Conservation (phyloP, 2,113 vertebrate species). For the Mellivora capensis region DNA sequence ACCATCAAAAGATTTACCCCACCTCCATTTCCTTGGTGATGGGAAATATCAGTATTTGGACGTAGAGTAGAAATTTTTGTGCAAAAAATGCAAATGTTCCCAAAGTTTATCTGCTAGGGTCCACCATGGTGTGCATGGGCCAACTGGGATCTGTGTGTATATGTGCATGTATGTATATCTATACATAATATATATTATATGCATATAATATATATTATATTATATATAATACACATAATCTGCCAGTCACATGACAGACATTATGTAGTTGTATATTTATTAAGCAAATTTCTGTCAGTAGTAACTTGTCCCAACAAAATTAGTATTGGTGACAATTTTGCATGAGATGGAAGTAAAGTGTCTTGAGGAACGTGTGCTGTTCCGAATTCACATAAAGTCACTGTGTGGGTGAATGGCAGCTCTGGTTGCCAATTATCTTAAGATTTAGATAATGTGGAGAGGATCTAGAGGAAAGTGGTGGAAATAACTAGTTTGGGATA, state of each 20-base stretch:
- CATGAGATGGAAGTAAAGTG: neutral
- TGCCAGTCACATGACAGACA: neutral
- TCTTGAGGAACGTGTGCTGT: neutral
- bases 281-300: neutral
- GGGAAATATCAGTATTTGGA: neutral
- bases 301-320: neutral
- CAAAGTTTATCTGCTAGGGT: neutral
- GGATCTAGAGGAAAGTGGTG: neutral
- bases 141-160: neutral
- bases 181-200: neutral
- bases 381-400: neutral
- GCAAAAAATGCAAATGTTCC: neutral
- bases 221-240: neutral
- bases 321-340: neutral
- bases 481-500: neutral
- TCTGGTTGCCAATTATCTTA: neutral
- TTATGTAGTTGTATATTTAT: neutral
- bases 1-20: constrained; percentile 28
- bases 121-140: neutral
- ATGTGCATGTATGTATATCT: neutral
- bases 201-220: neutral
- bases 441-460: neutral
- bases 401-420: neutral
- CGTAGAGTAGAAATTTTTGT: neutral
- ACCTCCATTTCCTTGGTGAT: neutral